These are phyloP conservation scores for Tetrao urogallus DNA, from an alignment of 2,113 vertebrate genomes.

Conservation along the genomic window DNA sequence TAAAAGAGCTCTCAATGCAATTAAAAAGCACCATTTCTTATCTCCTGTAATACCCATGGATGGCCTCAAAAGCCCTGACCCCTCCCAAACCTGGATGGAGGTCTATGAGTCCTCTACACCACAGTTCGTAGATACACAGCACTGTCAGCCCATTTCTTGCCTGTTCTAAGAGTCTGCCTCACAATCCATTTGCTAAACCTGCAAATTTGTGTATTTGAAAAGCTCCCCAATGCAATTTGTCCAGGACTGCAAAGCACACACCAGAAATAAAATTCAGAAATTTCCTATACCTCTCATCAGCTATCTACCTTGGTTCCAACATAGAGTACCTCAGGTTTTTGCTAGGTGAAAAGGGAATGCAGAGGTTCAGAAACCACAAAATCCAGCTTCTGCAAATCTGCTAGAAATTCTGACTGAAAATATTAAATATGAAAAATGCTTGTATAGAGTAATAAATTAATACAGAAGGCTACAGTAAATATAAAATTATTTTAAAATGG, in stretches of 20 bases:
- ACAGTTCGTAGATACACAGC: background rate
- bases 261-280: background rate
- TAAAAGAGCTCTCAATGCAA: background rate
- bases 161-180: accelerated
- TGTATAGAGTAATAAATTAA: background rate
- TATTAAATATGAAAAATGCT: background rate
- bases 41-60: background rate
- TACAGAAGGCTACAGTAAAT: background rate
- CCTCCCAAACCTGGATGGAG: background rate
- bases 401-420: background rate
- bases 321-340: background rate
- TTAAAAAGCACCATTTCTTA: background rate
- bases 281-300: background rate
- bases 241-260: background rate
- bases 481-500: background rate
- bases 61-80: background rate
- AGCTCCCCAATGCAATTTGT: background rate
- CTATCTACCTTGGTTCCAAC: accelerated
- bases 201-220: background rate
- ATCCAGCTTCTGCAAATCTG: background rate
- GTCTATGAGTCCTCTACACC: background rate
- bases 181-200: background rate
- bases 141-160: background rate
- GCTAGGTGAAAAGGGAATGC: background rate
- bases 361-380: background rate